Evolutionary conservation across 2,797 vertebrate species (phyloP).

Genomic region (Mus spretus): DNA sequence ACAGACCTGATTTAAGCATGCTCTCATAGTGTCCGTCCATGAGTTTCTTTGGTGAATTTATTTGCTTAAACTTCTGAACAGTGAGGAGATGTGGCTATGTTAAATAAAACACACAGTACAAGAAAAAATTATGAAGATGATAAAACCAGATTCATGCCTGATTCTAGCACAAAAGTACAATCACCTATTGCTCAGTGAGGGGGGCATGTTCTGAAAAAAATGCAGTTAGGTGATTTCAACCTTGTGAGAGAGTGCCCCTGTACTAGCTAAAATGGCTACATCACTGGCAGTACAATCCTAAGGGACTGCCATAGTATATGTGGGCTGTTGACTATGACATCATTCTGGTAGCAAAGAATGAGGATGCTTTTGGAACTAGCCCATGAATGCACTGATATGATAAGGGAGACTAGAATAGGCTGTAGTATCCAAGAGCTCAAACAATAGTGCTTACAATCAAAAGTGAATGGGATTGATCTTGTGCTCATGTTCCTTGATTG

Average conservation of each 20-base stretch:
- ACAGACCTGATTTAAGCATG: not conserved
- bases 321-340: not conserved
- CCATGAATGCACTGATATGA: not conserved
- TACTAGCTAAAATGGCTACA: not conserved
- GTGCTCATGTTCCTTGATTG: not conserved
- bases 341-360: not conserved
- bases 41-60: not conserved
- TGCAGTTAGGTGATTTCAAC: not conserved
- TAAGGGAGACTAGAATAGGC: not conserved
- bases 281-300: not conserved
- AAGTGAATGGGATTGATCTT: not conserved
- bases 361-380: conserved; percentile 10
- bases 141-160: not conserved
- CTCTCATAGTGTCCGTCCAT: not conserved
- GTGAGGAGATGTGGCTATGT: not conserved
- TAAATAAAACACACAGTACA: not conserved
- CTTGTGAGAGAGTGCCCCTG: not conserved
- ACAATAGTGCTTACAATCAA: conserved; percentile 3
- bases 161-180: not conserved
- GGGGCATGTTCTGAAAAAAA: not conserved
- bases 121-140: not conserved
- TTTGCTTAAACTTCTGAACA: not conserved
- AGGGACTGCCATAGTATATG: not conserved
- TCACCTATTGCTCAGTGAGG: not conserved
- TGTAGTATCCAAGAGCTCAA: not conserved